phyloP scores from a whole-genome alignment of 2,797 vertebrate genomes.

The Eurystomus glaucurus region DNA sequence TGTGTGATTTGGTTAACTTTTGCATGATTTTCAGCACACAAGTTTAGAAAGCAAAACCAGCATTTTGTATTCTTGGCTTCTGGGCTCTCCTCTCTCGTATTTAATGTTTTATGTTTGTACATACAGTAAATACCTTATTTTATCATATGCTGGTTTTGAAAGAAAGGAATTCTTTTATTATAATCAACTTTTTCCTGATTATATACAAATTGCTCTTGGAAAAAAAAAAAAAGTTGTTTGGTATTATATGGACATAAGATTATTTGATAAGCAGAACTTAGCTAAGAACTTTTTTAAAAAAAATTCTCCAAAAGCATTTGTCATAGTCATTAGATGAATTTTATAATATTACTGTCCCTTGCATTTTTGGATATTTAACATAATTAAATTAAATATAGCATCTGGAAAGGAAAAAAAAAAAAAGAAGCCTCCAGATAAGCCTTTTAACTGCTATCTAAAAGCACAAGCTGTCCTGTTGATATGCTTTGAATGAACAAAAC shows the following conservation, averaged over 20 bases:
- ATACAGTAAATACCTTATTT: background rate
- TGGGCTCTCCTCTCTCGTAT: background rate
- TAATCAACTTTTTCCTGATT: background rate
- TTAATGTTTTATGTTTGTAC: background rate
- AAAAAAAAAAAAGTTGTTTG: accelerated
- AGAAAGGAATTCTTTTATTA: background rate
- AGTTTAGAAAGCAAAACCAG: background rate
- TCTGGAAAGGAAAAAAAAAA: background rate
- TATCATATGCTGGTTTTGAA: background rate
- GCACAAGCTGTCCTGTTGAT: background rate
- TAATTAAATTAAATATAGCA: background rate
- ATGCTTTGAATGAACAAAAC: background rate
- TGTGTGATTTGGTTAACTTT: accelerated
- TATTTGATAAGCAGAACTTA: background rate
- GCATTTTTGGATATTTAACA: background rate
- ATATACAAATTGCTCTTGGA: background rate
- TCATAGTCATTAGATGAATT: background rate
- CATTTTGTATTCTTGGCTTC: background rate
- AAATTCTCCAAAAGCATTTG: background rate
- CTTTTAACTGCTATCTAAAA: background rate
- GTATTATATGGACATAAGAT: background rate
- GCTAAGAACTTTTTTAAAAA: background rate
- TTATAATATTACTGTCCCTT: background rate
- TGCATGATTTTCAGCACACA: background rate
- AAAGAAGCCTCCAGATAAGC: background rate